Evolutionary conservation across 2,888 invertebrate genomes (phyloP).

Genomic region (Cecidostiba fungosa): DNA sequence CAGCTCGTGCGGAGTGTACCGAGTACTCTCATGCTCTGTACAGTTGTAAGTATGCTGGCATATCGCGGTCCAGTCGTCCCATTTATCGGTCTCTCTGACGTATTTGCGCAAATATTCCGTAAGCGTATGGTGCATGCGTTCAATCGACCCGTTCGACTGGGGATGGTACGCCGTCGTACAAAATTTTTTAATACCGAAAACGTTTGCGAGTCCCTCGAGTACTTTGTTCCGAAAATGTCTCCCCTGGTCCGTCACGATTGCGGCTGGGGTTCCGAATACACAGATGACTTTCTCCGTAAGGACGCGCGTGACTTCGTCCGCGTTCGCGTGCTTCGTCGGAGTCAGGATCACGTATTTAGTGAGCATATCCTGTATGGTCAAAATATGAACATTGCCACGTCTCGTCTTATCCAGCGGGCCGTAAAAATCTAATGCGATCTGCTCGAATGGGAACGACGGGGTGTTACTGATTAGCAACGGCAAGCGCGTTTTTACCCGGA

Average conservation of each 20-base stretch:
- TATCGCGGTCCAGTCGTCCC: neutral
- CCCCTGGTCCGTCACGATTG: neutral
- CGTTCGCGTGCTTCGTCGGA: neutral
- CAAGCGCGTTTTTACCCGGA: conserved; percentile 2
- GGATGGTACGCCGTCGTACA: conserved; percentile 11
- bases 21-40: neutral
- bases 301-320: neutral
- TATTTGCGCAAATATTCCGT: conserved; percentile 11
- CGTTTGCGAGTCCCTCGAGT: neutral
- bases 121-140: neutral
- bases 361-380: conserved; percentile 6
- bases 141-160: conserved; percentile 26
- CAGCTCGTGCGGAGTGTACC: conserved; percentile 14
- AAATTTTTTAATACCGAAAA: neutral
- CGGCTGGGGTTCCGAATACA: neutral
- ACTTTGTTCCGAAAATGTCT: neutral
- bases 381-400: neutral
- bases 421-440: conserved; percentile 5
- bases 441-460: neutral
- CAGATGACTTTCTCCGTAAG: neutral
- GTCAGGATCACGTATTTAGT: conserved; percentile 19
- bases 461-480: conserved; percentile 23
- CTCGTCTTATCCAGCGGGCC: neutral
- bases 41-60: conserved; percentile 21
- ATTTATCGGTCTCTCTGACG: neutral